Percentiles rank a stretch among this genome's conserved stretches.
Conservation (phyloP, 2,113 vertebrate species). For the Sminthopsis crassicaudata region DNA sequence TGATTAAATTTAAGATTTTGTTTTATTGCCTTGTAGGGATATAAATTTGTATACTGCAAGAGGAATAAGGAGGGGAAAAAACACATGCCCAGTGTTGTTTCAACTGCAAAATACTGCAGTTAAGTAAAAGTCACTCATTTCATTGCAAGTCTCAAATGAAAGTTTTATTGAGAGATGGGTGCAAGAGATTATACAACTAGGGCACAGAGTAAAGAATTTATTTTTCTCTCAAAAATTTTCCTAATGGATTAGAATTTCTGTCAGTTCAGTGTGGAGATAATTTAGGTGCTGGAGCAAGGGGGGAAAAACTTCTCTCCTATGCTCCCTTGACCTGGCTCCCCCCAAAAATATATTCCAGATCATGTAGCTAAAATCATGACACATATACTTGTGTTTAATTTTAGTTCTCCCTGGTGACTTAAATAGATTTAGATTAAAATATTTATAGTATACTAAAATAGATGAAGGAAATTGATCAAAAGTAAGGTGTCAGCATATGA, state of each 20-base stretch:
- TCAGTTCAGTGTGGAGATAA: background rate
- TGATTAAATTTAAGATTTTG: slow-evolving; percentile 84
- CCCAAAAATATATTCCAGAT: background rate
- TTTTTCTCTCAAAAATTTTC: slow-evolving; percentile 12
- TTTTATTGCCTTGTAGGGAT: slow-evolving; percentile 80
- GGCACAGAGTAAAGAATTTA: background rate
- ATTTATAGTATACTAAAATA: background rate
- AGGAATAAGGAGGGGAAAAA: slow-evolving; percentile 26
- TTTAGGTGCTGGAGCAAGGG: background rate
- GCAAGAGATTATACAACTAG: slow-evolving; percentile 55
- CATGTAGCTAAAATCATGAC: no score
- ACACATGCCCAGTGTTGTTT: slow-evolving; percentile 61
- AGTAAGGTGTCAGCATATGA: background rate
- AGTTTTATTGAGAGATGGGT: slow-evolving; percentile 51
- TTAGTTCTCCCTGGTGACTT: background rate
- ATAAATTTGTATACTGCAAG: slow-evolving; percentile 77
- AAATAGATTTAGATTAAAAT: background rate
- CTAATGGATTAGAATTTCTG: background rate
- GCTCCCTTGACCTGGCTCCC: background rate
- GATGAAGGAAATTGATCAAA: fast-evolving
- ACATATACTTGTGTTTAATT: background rate
- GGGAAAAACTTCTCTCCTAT: background rate
- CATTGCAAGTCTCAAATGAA: slow-evolving; percentile 53
- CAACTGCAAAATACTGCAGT: slow-evolving; percentile 73
- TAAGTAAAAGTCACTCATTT: slow-evolving; percentile 66